Base-by-base conservation (phyloP, 2,797 vertebrate species). In the Furcifer pardalis region DNA sequence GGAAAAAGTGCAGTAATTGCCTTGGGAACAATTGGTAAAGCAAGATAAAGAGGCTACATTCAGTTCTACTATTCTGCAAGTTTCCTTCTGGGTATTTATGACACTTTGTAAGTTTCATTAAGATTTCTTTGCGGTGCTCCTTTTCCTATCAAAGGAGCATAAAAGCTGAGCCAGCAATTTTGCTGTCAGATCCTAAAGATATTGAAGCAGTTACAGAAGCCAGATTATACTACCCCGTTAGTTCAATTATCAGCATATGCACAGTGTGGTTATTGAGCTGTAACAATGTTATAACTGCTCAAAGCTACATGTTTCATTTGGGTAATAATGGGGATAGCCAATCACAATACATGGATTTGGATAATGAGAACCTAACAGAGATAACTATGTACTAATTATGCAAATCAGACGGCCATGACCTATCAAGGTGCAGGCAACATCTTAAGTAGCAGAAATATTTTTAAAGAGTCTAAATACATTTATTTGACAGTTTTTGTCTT, bases 341-440 rank as follows among this genome's bases (percentile, higher is more conserved):
- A 83, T 83, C 82, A 42, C 60, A 77, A 68, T 83, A 68, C 62
- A 56, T n/a, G 62, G 62, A 83, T 77, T 83, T 77, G 73, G 46
- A 75, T 65, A 83, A 66, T 59, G 62, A 83, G 30, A 25, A 68
- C 73, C 27, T 68, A 66, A 77, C 62, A 40, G 49, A 77, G 62
- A 77, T 81, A 81, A 73, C 69, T 81, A 32, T 60, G 17, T 30
- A 60, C 37, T 81, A 60, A 81, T 83, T 77, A 72, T 84, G 75
- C 56, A 46, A 84, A 71, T 30, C 65, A 71, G 37, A 3, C 66
- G 27, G 13, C 35, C 25, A n/a, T 56, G 49, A 68, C 35, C 65
- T 72, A 44, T 69, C n/a, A 85, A 40, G 68, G 52, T 52, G 63
- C 30, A 69, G 65, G 40, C 49, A 60, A 62, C 32, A 68, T 23